Conservation (phyloP, 2,888 invertebrate genomes). For the Hipparchia sbordonii region DNA sequence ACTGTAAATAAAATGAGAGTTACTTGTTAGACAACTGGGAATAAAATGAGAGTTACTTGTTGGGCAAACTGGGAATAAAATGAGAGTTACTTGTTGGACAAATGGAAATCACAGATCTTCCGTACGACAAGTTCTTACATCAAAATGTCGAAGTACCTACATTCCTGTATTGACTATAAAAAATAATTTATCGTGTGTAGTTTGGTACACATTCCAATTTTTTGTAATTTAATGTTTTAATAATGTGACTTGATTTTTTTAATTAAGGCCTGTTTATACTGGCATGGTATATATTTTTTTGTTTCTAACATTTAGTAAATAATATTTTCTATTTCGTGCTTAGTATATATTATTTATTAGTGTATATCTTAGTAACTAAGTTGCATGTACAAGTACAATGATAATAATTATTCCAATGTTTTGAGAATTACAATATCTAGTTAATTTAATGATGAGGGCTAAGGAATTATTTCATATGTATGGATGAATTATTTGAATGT, state of each 20-base stretch:
- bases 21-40: no score
- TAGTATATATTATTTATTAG: background rate
- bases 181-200: conserved; percentile 14
- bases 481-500: background rate
- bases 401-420: background rate
- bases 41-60: no score
- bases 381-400: background rate
- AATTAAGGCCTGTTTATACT: conserved; percentile 23
- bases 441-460: no score
- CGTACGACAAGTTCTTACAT: background rate
- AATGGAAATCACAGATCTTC: background rate
- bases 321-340: background rate
- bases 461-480: background rate
- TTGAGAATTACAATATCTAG: background rate
- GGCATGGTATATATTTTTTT: conserved; percentile 1
- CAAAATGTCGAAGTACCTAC: conserved; percentile 11
- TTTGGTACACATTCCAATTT: conserved; percentile 15
- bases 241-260: conserved; percentile 19
- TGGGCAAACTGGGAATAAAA: no score
- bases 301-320: background rate
- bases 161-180: conserved; percentile 30
- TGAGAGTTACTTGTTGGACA: no score
- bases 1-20: no score
- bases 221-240: conserved; percentile 15
- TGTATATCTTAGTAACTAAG: background rate